Conservation (phyloP, 2,113 vertebrate species). For the Anarhynchus alexandrinus region DNA sequence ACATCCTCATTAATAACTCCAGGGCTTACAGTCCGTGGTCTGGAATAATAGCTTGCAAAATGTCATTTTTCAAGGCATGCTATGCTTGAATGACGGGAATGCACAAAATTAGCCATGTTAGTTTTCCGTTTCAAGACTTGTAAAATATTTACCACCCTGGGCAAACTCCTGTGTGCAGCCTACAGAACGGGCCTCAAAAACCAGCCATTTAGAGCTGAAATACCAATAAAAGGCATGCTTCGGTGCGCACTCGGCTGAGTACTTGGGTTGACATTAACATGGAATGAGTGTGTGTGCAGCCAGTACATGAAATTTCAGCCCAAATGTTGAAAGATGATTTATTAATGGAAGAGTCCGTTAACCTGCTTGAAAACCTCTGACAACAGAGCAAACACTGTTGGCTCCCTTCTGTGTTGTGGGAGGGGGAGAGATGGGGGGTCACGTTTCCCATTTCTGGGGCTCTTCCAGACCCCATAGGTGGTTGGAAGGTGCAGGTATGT, state of each 20-base stretch:
- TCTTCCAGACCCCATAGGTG: background rate
- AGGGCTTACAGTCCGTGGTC: background rate
- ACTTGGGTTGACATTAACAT: background rate
- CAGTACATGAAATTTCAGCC: background rate
- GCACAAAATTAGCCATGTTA: background rate
- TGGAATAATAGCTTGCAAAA: conserved; percentile 22
- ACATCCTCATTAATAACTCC: background rate
- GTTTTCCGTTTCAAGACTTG: background rate
- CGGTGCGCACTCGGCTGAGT: background rate
- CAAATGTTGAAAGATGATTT: background rate
- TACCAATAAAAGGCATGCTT: background rate
- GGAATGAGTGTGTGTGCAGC: background rate
- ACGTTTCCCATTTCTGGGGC: background rate
- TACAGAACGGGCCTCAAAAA: background rate
- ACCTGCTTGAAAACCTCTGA: background rate
- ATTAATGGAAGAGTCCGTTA: background rate
- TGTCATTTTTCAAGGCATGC: background rate
- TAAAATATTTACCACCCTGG: conserved; percentile 6
- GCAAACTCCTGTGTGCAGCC: background rate
- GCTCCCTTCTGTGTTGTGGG: background rate
- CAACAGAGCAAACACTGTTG: background rate
- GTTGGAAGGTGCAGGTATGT: background rate
- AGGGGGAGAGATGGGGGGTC: background rate
- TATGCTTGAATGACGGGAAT: background rate
- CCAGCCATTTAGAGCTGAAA: background rate